phyloP scores from a whole-genome alignment of 2,113 vertebrate species.

The Antechinus flavipes region DNA sequence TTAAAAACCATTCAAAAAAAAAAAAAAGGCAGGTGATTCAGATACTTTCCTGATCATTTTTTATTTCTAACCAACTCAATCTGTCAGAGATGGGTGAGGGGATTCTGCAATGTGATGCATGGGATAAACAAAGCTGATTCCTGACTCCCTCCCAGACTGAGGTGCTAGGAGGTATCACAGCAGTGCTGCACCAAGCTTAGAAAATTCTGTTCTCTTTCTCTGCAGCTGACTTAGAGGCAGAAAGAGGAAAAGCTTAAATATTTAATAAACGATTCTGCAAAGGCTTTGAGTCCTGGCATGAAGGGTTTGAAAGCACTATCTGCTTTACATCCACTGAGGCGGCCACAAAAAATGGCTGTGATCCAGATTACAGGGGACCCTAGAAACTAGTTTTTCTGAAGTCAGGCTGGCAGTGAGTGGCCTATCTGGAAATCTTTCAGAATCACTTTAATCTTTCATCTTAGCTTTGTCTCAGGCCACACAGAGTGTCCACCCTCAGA shows the following conservation, averaged over 20 bases:
- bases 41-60: background rate
- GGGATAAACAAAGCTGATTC: slow-evolving; percentile 21
- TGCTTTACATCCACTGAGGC: slow-evolving; percentile 70
- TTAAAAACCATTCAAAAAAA: slow-evolving; percentile 26
- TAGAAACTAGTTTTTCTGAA: slow-evolving; percentile 69
- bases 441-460: slow-evolving; percentile 85
- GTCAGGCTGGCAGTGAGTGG: slow-evolving; percentile 67
- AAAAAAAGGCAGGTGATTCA: slow-evolving; percentile 11
- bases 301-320: slow-evolving; percentile 71
- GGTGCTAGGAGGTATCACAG: background rate
- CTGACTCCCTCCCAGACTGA: slow-evolving; percentile 25
- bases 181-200: slow-evolving; percentile 18
- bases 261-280: slow-evolving; percentile 79
- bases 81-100: background rate
- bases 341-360: slow-evolving; percentile 69
- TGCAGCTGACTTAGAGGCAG: slow-evolving; percentile 64
- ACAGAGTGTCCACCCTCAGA: slow-evolving; percentile 76
- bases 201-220: slow-evolving; percentile 63
- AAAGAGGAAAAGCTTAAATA: slow-evolving; percentile 80
- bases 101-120: background rate
- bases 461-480: slow-evolving; percentile 82
- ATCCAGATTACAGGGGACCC: slow-evolving; percentile 78
- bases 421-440: slow-evolving; percentile 83
- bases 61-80: background rate
- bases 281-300: slow-evolving; percentile 61